Percentiles rank a stretch among this genome's conserved stretches.
These are phyloP conservation scores for Coptotermes formosanus DNA, from an alignment of 1,140 invertebrate species.

Conservation along the genomic window DNA sequence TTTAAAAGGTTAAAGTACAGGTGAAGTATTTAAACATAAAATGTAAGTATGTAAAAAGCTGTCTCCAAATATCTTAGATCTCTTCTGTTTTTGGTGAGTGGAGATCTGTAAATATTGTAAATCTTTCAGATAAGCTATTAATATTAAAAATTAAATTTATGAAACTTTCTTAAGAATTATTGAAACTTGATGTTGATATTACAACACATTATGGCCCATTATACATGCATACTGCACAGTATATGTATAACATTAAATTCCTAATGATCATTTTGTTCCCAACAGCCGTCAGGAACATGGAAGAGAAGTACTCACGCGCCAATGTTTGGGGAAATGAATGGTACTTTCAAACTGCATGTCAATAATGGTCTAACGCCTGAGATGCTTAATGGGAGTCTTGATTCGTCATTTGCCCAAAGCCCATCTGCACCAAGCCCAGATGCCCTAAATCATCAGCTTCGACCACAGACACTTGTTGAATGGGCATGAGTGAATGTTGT, in stretches of 20 bases:
- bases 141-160: too few species aligned
- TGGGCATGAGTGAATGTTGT: constrained; percentile 95
- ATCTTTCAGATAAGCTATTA: too few species aligned
- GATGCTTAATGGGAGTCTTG: constrained; percentile 67
- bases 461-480: constrained; percentile 90
- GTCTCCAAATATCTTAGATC: too few species aligned
- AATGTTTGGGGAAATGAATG: constrained; percentile 51
- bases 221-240: constrained; percentile 21
- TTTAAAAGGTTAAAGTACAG: too few species aligned
- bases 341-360: constrained; percentile 48
- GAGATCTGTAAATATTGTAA: too few species aligned
- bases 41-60: too few species aligned
- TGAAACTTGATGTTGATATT: too few species aligned
- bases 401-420: constrained; percentile 74
- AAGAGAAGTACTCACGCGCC: constrained; percentile 56
- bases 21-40: too few species aligned
- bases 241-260: constrained; percentile 23
- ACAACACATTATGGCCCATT: background rate
- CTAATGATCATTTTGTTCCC: constrained; percentile 35
- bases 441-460: constrained; percentile 69
- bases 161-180: too few species aligned
- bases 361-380: constrained; percentile 49
- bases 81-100: too few species aligned
- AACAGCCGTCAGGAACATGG: constrained; percentile 58
- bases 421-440: constrained; percentile 75